Conservation (phyloP, 1,140 invertebrate genomes). For the Ceratoteleas bidentatus region DNA sequence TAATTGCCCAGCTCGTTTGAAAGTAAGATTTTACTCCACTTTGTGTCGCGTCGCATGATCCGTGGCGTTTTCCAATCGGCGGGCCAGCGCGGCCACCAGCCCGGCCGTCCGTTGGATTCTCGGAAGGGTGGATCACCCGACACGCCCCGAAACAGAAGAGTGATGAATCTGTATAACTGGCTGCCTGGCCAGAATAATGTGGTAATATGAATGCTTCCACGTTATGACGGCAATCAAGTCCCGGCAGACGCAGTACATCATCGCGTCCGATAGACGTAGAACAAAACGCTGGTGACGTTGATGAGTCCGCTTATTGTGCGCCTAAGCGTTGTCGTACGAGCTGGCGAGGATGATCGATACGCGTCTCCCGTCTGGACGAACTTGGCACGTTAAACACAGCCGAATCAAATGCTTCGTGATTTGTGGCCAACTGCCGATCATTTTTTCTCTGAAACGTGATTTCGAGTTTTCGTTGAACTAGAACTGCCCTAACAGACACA, state of each 20-base stretch:
- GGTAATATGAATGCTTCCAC: conserved; percentile 67
- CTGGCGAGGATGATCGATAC: too few relatives aligned
- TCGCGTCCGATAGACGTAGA: conserved; percentile 42
- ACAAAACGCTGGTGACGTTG: conserved; percentile 45
- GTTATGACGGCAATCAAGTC: conserved; percentile 64
- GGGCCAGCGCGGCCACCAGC: conserved; percentile 43
- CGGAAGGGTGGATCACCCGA: conserved; percentile 61
- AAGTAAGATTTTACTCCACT: conserved; percentile 60
- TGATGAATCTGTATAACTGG: conserved; percentile 75
- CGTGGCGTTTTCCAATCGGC: conserved; percentile 62
- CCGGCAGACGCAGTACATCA: conserved; percentile 51
- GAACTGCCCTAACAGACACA: too few relatives aligned
- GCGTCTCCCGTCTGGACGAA: too few relatives aligned
- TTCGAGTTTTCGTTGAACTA: too few relatives aligned
- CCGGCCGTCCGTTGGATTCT: conserved; percentile 51
- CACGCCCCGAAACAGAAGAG: conserved; percentile 70
- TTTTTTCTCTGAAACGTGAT: too few relatives aligned
- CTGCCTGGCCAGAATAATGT: conserved; percentile 69
- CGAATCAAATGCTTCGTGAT: too few relatives aligned
- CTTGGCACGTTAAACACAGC: too few relatives aligned
- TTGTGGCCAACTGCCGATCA: too few relatives aligned
- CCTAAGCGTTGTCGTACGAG: not conserved
- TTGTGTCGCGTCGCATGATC: conserved; percentile 56
- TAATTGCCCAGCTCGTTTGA: conserved; percentile 50
- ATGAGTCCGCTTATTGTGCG: conserved; percentile 3